Conservation (phyloP, 2,797 vertebrate genomes). For the Ceryle rudis region DNA sequence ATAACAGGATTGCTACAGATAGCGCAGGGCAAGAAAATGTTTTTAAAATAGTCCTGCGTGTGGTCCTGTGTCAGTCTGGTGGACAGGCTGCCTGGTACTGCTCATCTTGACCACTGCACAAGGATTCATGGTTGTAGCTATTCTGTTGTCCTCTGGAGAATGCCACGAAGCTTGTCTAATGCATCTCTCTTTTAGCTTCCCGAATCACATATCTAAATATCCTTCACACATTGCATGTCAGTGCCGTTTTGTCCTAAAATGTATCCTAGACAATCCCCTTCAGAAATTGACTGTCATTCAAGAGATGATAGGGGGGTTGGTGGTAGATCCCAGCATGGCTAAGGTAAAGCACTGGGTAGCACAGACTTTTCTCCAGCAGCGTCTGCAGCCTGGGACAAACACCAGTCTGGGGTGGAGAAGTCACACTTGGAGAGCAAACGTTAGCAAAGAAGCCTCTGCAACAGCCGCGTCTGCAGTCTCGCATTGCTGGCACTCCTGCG, state of each 20-base stretch:
- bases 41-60: neutral
- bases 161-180: neutral
- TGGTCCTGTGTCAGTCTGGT: neutral
- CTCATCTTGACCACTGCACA: neutral
- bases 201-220: neutral
- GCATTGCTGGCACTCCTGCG: fast-evolving
- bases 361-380: neutral
- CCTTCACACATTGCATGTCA: neutral
- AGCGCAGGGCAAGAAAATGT: neutral
- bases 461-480: fast-evolving
- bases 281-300: neutral
- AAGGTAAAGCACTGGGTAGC: neutral
- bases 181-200: neutral
- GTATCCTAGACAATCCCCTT: neutral
- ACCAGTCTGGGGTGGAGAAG: neutral
- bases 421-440: neutral
- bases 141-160: neutral
- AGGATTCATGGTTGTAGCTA: neutral
- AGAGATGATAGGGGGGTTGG: neutral
- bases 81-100: neutral
- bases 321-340: neutral
- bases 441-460: neutral
- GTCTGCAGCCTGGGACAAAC: neutral
- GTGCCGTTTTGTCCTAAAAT: neutral
- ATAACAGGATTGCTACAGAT: neutral